phyloP scores from a whole-genome alignment of 2,888 invertebrate species.

The Callyntrura guangdongensis region DNA sequence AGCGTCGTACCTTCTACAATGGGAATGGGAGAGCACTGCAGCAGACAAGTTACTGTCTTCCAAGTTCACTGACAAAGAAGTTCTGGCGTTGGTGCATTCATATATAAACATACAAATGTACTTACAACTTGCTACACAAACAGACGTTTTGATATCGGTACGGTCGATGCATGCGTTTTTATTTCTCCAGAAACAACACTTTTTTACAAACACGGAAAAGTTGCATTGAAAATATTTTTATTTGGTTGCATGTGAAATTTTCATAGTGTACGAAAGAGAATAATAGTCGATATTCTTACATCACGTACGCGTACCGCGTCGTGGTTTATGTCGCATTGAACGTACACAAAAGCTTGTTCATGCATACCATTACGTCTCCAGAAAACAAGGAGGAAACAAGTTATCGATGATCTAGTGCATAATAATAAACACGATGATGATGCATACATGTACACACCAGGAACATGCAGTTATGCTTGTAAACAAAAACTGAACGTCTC shows the following conservation, averaged over 20 bases:
- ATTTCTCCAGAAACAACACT: neutral
- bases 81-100: neutral
- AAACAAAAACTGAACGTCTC: constrained; percentile 42
- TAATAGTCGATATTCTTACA: neutral
- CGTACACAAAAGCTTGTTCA: neutral
- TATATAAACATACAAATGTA: neutral
- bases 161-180: no score
- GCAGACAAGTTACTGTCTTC: constrained; percentile 55
- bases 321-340: constrained; percentile 25
- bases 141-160: no score
- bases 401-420: constrained; percentile 40
- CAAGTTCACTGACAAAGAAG: constrained; percentile 3
- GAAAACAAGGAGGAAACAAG: constrained; percentile 13
- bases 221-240: neutral
- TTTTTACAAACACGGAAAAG: neutral
- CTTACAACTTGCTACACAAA: neutral
- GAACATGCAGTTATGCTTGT: neutral
- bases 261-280: neutral
- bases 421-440: constrained; percentile 38
- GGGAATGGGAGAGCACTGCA: constrained; percentile 12
- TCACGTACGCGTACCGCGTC: neutral
- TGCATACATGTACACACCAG: neutral
- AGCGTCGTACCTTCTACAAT: no score
- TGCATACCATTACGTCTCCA: constrained; percentile 4
- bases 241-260: neutral